phyloP scores from a whole-genome alignment of 2,113 vertebrate species.

The Poeciliopsis occidentalis region DNA sequence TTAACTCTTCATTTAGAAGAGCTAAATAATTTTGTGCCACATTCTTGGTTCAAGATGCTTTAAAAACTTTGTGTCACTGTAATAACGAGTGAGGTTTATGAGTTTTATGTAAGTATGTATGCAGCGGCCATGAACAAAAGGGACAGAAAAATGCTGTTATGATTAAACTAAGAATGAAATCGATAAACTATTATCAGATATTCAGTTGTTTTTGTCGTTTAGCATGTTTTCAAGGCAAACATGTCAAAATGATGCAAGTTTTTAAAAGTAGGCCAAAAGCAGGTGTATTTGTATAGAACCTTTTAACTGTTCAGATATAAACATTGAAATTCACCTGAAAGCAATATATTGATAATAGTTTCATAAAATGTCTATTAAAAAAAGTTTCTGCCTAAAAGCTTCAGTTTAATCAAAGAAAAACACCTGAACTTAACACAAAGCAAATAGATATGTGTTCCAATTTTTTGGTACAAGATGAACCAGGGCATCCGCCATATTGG shows the following conservation, averaged over 20 bases:
- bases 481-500: background rate
- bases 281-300: background rate
- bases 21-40: background rate
- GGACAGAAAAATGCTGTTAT: background rate
- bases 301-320: background rate
- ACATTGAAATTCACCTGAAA: background rate
- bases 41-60: conserved; percentile 7
- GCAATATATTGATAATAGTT: background rate
- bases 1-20: background rate
- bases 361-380: background rate
- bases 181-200: background rate
- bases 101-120: background rate
- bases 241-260: background rate
- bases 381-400: background rate
- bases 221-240: background rate
- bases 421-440: too few relatives aligned
- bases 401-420: background rate
- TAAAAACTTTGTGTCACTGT: conserved; percentile 15
- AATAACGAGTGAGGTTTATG: conserved; percentile 4
- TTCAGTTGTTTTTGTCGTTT: background rate
- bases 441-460: too few relatives aligned
- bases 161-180: background rate
- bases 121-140: conserved; percentile 22
- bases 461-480: background rate
- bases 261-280: background rate